Base-by-base conservation (phyloP, 1,140 invertebrate species). In the Ericerus pela region DNA sequence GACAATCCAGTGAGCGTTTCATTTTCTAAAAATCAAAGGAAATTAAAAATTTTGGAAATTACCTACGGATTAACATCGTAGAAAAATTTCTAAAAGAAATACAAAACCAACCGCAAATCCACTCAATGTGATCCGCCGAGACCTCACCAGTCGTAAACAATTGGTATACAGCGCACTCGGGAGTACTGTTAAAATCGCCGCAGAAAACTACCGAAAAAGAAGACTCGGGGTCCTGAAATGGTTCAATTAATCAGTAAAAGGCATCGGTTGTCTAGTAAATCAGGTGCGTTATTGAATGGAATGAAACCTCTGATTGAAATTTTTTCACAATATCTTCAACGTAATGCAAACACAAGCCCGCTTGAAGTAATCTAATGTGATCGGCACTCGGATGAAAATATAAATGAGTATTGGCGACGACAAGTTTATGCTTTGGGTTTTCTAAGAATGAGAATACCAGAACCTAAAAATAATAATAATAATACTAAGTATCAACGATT, bases 311-410 rank as follows among this genome's bases (percentile, higher is more conserved):
- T 63, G 64, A 60, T 55, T 69, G 59, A 57, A 66, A 63, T 61
- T 70, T 61, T 55, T 72, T 64, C 27, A 76, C 66, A 61, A 77
- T 58, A 63, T 76, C 61, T 53, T 77, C 64, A 1, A 84, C 64
- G 69, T 77, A 82, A 18, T 67, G 68, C 33, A 82, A 72, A 10
- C 73, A 63, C 61, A 81, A 77, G 41, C 76, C 81, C 33, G 75
- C 77, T 73, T 88, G 84, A 29, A 95, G 66, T 2, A 95, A 69
- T 61, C 93, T 71, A 61, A 96, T 84, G 65, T 93, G 84, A 72
- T 88, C 82, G 6, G 88, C 84, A 68, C 86, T 79, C 1, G 88
- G 87, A 66, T 89, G 84, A 66, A 92, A 96, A 68, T 89, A 96
- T 16, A 96, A 74, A 75, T 96, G 93, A 0, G 88, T 94, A 65